A percentile compares a stretch with the other conserved stretches of the same genome.
Evolutionary conservation across 2,113 vertebrate species (phyloP).

Genomic region (Turnix velox): DNA sequence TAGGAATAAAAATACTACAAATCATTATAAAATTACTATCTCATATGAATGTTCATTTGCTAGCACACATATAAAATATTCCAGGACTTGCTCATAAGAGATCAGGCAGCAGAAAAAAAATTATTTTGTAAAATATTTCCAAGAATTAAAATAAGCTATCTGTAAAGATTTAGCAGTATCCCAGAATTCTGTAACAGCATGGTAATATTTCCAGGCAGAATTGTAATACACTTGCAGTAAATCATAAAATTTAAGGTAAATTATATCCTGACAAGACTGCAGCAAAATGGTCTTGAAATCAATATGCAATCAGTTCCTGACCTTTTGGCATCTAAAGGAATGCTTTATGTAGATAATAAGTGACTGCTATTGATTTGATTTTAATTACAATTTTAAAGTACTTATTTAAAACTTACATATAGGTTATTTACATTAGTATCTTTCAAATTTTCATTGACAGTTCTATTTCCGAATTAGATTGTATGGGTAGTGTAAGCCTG

Average conservation of each 20-base stretch:
- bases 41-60: not conserved
- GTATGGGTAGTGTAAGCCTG: not conserved
- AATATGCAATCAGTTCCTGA: slow-evolving; percentile 11
- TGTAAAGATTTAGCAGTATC: not conserved
- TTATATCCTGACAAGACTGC: not conserved
- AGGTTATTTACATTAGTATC: not conserved
- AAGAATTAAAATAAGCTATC: not conserved
- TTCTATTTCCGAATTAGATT: not conserved
- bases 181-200: not conserved
- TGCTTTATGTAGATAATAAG: not conserved
- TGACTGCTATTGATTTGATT: not conserved
- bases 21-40: not conserved
- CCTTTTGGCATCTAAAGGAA: slow-evolving; percentile 1
- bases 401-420: not conserved
- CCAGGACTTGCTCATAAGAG: not conserved
- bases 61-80: not conserved
- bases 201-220: not conserved
- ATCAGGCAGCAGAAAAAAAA: not conserved
- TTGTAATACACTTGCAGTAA: not conserved
- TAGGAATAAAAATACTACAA: not conserved
- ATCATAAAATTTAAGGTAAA: not conserved
- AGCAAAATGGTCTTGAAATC: slow-evolving; percentile 6
- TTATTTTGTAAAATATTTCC: not conserved
- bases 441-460: not conserved
- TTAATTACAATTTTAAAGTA: not conserved